These are phyloP conservation scores for Paramormyrops kingsleyae DNA, from an alignment of 2,113 vertebrate genomes.

Conservation along the genomic window DNA sequence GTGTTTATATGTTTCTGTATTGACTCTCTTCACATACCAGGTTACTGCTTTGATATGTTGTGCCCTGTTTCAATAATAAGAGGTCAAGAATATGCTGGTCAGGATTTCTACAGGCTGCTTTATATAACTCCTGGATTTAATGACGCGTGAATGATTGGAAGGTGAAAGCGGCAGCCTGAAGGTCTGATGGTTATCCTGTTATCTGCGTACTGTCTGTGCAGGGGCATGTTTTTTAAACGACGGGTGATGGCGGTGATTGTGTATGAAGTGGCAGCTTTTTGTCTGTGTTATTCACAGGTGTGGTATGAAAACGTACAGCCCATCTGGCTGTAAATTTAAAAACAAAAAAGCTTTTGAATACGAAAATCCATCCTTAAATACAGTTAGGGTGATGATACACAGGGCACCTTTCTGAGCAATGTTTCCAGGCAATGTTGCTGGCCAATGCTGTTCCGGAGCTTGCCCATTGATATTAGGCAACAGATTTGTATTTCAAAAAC, in stretches of 20 bases:
- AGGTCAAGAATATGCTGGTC: not conserved
- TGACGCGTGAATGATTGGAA: not conserved
- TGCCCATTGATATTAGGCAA: not conserved
- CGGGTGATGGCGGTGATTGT: not conserved
- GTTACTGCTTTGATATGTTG: not conserved
- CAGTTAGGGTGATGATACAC: not conserved
- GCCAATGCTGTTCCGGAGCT: not conserved
- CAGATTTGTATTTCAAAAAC: not conserved
- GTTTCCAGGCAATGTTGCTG: not conserved
- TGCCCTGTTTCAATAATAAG: not conserved
- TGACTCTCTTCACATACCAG: not conserved
- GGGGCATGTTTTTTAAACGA: not conserved
- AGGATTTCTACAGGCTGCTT: not conserved
- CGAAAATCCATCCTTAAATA: not conserved
- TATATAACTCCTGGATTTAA: not conserved
- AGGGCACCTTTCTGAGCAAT: not conserved
- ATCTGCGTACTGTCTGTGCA: not conserved
- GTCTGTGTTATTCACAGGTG: not conserved
- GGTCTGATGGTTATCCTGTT: not conserved
- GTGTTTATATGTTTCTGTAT: not conserved
- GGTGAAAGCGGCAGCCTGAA: not conserved
- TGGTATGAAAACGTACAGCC: not conserved
- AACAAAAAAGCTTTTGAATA: slow-evolving; percentile 14
- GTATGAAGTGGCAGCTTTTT: slow-evolving; percentile 12
- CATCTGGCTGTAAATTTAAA: not conserved